Conservation (phyloP, 2,888 invertebrate species). For the Steinernema scapterisci region DNA sequence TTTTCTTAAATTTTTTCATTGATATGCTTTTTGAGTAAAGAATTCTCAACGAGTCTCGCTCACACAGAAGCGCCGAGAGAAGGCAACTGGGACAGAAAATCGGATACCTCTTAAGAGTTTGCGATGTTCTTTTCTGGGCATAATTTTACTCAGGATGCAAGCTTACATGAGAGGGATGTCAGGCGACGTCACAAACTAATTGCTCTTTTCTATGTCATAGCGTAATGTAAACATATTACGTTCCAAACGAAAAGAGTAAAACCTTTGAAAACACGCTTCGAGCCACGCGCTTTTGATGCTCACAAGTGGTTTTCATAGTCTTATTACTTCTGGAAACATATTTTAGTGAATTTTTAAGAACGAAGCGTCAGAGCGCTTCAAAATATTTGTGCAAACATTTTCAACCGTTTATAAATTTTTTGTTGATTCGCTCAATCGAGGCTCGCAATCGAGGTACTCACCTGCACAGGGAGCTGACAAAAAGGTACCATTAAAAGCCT, state of each 20-base stretch:
- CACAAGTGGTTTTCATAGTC: too few species aligned
- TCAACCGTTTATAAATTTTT: too few species aligned
- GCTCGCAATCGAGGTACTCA: too few species aligned
- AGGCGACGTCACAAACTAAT: neutral
- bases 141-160: neutral
- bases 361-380: too few species aligned
- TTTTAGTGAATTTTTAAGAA: too few species aligned
- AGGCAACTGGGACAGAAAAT: neutral
- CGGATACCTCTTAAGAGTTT: neutral
- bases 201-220: slow-evolving; percentile 4
- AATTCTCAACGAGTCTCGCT: slow-evolving; percentile 1
- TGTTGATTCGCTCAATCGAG: too few species aligned
- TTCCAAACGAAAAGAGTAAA: neutral
- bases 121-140: neutral
- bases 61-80: too few species aligned
- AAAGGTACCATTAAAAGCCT: too few species aligned
- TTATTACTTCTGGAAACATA: too few species aligned
- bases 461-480: too few species aligned
- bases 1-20: too few species aligned
- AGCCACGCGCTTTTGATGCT: neutral
- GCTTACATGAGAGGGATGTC: neutral
- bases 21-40: slow-evolving; percentile 19
- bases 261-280: neutral
- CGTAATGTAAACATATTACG: slow-evolving; percentile 16
- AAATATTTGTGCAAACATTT: too few species aligned